These are phyloP conservation scores for Pygoscelis adeliae DNA, from an alignment of 2,113 vertebrate genomes.

Conservation along the genomic window DNA sequence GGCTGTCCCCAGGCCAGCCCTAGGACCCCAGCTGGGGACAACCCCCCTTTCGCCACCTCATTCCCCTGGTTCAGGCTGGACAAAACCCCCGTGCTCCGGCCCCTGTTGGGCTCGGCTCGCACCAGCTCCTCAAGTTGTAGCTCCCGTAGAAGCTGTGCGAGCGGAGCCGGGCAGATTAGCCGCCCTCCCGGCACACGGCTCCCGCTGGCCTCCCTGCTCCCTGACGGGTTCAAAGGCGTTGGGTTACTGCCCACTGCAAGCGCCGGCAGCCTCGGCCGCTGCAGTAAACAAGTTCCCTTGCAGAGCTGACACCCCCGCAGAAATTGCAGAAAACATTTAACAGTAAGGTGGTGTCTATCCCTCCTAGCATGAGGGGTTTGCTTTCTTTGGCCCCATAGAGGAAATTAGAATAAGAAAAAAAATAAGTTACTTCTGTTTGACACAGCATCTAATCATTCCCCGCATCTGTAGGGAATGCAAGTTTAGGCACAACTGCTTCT, in stretches of 20 bases:
- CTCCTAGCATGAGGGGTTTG: rapidly evolving
- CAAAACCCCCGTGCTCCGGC: rapidly evolving
- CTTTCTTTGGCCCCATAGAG: background rate
- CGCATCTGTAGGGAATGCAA: rapidly evolving
- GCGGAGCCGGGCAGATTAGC: slow-evolving; percentile 4
- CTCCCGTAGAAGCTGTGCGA: background rate
- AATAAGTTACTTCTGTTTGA: background rate
- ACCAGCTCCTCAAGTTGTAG: background rate
- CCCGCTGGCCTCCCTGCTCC: background rate
- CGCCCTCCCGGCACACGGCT: slow-evolving; percentile 25
- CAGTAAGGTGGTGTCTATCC: background rate
- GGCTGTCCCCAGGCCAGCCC: background rate
- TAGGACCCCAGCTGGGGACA: background rate
- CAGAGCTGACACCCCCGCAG: background rate
- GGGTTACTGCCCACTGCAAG: slow-evolving; percentile 45
- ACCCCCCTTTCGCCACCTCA: background rate
- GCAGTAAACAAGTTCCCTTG: background rate
- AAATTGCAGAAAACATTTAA: no score
- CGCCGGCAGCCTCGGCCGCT: background rate
- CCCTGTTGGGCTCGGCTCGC: background rate
- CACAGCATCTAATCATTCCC: background rate
- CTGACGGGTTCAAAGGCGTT: background rate
- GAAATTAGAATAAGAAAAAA: background rate
- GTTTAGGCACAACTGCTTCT: background rate
- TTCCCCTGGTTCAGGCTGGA: background rate